Percentiles rank a stretch among this genome's conserved stretches.
Evolutionary conservation across 2,888 invertebrate genomes (phyloP).

Genomic region (Troides oblongomaculatus): DNA sequence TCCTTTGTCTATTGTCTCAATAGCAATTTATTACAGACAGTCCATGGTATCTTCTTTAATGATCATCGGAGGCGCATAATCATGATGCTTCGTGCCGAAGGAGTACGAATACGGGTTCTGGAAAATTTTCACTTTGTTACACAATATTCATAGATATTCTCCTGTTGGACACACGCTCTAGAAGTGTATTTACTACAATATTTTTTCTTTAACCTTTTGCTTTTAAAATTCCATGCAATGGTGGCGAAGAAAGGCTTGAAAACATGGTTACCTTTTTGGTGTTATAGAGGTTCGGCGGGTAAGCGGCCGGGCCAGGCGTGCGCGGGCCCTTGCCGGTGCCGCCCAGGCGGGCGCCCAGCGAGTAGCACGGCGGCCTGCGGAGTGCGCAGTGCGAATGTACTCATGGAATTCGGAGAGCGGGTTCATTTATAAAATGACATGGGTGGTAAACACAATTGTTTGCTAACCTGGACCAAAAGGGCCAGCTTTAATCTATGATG

Average conservation of each 20-base stretch:
- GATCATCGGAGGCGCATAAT: slow-evolving; percentile 78
- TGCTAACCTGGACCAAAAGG: too few species aligned
- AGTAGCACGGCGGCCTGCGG: slow-evolving; percentile 60
- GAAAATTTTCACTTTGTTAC: slow-evolving; percentile 23
- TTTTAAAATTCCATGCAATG: too few species aligned
- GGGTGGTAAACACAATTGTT: too few species aligned
- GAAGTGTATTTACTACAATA: too few species aligned
- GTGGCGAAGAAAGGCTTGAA: background rate
- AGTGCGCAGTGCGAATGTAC: too few species aligned
- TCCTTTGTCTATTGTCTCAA: background rate
- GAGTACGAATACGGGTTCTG: slow-evolving; percentile 77
- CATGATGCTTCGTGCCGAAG: slow-evolving; percentile 80
- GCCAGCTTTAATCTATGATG: too few species aligned
- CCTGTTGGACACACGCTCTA: too few species aligned
- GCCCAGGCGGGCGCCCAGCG: slow-evolving; percentile 57
- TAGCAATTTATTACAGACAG: slow-evolving; percentile 51
- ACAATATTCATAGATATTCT: too few species aligned
- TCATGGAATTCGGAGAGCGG: too few species aligned
- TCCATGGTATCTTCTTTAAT: slow-evolving; percentile 81
- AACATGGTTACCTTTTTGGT: slow-evolving; percentile 47
- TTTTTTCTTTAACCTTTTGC: too few species aligned
- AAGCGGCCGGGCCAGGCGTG: slow-evolving; percentile 67
- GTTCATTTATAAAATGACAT: too few species aligned
- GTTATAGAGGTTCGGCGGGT: slow-evolving; percentile 74
- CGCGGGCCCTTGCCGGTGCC: slow-evolving; percentile 53